These are phyloP conservation scores for Macquaria ambigua DNA, from an alignment of 2,113 vertebrate genomes.

Conservation along the genomic window DNA sequence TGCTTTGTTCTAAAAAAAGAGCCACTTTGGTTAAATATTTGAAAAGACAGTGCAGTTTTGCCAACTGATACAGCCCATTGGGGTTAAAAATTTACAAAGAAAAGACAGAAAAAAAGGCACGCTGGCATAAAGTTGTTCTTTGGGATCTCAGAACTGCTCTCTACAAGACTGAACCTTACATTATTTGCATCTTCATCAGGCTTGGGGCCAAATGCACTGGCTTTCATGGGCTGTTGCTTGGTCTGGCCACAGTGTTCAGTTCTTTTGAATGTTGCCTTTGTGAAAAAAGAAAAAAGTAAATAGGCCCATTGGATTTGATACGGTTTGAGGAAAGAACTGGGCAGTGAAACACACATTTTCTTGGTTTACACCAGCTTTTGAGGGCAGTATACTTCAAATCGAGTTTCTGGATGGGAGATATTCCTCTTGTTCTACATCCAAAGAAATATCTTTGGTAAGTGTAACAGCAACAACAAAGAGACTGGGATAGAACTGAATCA, in stretches of 20 bases:
- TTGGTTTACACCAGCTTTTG: not conserved
- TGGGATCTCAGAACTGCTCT: not conserved
- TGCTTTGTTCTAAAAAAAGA: slow-evolving; percentile 3
- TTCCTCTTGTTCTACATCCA: not conserved
- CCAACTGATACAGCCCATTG: not conserved
- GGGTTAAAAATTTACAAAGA: slow-evolving; percentile 2
- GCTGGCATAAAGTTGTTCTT: not conserved
- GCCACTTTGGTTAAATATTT: slow-evolving; percentile 27
- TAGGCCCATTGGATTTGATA: slow-evolving; percentile 1
- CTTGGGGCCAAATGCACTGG: slow-evolving; percentile 56
- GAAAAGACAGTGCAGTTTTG: not conserved
- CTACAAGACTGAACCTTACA: not conserved
- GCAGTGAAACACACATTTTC: not conserved
- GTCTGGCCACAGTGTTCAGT: slow-evolving; percentile 37
- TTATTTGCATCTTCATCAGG: slow-evolving; percentile 16
- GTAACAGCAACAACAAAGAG: not conserved
- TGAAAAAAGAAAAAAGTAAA: slow-evolving; percentile 1
- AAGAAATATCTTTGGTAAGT: not conserved
- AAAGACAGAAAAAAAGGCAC: not conserved
- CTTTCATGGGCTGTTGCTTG: slow-evolving; percentile 53
- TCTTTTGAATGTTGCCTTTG: slow-evolving; percentile 61
- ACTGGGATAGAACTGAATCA: not conserved
- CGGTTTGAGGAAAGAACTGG: not conserved
- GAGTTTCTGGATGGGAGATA: not conserved
- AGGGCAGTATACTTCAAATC: not conserved